These are phyloP conservation scores for Melanotaenia maccullochi DNA, from an alignment of 2,797 vertebrate genomes.

Conservation along the genomic window DNA sequence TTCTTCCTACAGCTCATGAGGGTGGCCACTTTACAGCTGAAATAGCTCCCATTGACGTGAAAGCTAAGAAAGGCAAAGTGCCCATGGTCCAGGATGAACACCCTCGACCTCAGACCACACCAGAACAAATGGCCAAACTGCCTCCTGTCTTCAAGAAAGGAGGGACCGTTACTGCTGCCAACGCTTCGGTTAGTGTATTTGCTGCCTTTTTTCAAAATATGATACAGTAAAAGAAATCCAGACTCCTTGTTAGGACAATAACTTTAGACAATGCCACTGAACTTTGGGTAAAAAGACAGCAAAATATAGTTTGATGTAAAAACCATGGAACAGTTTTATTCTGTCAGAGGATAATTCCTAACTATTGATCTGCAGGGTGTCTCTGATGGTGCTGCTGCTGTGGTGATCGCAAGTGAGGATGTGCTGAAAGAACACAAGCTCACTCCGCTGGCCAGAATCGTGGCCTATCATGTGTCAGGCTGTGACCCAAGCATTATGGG, in stretches of 20 bases:
- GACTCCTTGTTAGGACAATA: not conserved
- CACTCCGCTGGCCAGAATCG: slow-evolving; percentile 91
- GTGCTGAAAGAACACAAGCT: slow-evolving; percentile 91
- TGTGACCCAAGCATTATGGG: slow-evolving; percentile 99
- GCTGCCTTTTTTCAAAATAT: not conserved
- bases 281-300: not conserved
- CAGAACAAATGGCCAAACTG: slow-evolving; percentile 92
- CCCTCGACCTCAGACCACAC: slow-evolving; percentile 90
- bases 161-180: slow-evolving; percentile 94
- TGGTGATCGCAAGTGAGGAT: slow-evolving; percentile 94
- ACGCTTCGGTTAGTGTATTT: slow-evolving; percentile 89
- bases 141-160: slow-evolving; percentile 92
- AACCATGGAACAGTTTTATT: not conserved
- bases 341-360: not conserved
- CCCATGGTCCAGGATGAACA: slow-evolving; percentile 91
- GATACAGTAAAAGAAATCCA: not conserved
- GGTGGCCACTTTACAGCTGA: slow-evolving; percentile 89
- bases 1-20: slow-evolving; percentile 85
- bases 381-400: slow-evolving; percentile 90
- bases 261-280: no score
- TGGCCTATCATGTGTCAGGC: slow-evolving; percentile 90
- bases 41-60: slow-evolving; percentile 92
- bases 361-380: slow-evolving; percentile 83
- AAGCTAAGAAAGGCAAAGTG: slow-evolving; percentile 91
- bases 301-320: slow-evolving; percentile 10